These are phyloP conservation scores for Manacus vitellinus DNA, from an alignment of 2,113 vertebrate genomes.

Conservation along the genomic window DNA sequence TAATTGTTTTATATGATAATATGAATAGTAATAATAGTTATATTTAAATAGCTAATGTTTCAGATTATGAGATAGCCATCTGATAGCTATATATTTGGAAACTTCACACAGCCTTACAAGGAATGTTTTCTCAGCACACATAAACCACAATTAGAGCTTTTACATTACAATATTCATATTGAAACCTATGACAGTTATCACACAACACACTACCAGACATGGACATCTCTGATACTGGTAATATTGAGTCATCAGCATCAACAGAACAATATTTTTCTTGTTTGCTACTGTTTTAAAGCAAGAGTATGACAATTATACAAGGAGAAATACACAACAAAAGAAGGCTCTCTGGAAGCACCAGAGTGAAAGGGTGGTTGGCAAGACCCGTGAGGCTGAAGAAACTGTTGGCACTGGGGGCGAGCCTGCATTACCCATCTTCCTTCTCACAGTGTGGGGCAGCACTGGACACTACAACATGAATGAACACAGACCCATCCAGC, in stretches of 20 bases:
- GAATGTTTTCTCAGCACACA: not conserved
- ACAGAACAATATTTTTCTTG: not conserved
- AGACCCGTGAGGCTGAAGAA: not conserved
- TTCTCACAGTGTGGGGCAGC: not conserved
- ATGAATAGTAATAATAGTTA: not conserved
- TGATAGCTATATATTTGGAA: not conserved
- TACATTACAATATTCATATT: not conserved
- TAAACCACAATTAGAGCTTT: not conserved
- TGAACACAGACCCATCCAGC: not conserved
- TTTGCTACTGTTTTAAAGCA: not conserved
- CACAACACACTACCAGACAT: not conserved
- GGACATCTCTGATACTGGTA: not conserved
- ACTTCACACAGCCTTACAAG: not conserved
- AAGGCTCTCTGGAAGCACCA: not conserved
- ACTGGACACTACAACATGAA: not conserved
- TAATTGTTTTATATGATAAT: not conserved
- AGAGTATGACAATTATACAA: not conserved
- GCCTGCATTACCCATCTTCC: not conserved
- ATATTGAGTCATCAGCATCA: not conserved
- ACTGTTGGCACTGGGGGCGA: not conserved
- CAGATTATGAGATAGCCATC: not conserved
- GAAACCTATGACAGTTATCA: not conserved
- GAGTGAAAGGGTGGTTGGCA: not conserved
- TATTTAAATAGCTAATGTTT: not conserved
- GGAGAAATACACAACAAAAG: not conserved